phyloP scores from a whole-genome alignment of 2,797 vertebrate species.

The Dicrostonyx torquatus region DNA sequence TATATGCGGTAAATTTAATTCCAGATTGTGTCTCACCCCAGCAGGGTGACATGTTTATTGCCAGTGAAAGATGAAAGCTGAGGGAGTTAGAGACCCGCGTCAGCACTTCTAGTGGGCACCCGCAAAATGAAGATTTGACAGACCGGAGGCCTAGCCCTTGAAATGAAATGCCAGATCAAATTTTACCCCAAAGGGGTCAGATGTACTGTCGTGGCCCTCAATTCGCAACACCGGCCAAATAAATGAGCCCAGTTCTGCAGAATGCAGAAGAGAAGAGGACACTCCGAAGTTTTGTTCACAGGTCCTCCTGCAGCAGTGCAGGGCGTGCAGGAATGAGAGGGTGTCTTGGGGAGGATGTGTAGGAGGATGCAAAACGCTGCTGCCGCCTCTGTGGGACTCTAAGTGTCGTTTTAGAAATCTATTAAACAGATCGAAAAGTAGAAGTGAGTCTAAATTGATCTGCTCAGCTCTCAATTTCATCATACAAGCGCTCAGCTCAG shows the following conservation, averaged over 20 bases:
- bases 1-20: constrained; percentile 99
- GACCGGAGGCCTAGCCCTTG: constrained; percentile 87
- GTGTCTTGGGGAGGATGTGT: constrained; percentile 56
- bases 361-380: constrained; percentile 39
- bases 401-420: constrained; percentile 76
- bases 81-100: constrained; percentile 89
- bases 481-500: constrained; percentile 71
- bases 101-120: constrained; percentile 91
- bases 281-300: constrained; percentile 77
- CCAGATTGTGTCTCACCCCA: constrained; percentile 95
- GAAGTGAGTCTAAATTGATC: constrained; percentile 79
- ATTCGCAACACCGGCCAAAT: constrained; percentile 86
- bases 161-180: constrained; percentile 92
- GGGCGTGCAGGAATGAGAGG: neutral
- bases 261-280: constrained; percentile 72
- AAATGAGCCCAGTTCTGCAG: constrained; percentile 84
- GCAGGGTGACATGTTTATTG: constrained; percentile 98
- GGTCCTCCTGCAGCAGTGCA: constrained; percentile 53
- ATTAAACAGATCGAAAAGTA: constrained; percentile 75
- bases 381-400: constrained; percentile 66
- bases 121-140: constrained; percentile 90
- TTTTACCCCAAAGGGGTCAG: constrained; percentile 89
- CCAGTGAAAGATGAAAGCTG: constrained; percentile 91
- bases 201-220: constrained; percentile 86
- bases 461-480: constrained; percentile 73